Evolutionary conservation across 2,113 vertebrate species (phyloP).

Genomic region (Prunella fulvescens): DNA sequence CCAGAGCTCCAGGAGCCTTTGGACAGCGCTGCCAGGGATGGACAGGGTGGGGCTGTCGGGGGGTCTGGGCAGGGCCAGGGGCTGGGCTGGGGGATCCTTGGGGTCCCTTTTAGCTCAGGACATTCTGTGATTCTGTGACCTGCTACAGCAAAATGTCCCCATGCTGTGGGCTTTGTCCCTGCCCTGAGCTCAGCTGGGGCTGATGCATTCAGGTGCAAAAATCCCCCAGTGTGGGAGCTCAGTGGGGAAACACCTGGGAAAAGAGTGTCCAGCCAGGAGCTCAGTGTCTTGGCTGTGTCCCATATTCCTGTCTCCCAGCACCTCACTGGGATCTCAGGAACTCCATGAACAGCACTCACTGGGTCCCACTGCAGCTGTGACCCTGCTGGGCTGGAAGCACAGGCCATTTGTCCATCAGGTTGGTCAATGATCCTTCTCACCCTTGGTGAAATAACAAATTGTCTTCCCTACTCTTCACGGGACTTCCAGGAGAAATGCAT

Average conservation of each 20-base stretch:
- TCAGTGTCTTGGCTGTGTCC: background rate
- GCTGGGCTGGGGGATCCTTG: accelerated
- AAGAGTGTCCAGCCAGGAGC: background rate
- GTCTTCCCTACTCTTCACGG: background rate
- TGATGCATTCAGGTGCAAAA: too few species aligned
- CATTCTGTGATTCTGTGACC: background rate
- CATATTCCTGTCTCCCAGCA: background rate
- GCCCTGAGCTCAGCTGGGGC: background rate
- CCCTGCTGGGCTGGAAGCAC: background rate
- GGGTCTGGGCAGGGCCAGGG: background rate
- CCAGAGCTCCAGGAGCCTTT: background rate
- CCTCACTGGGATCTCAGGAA: accelerated
- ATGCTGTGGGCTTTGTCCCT: background rate
- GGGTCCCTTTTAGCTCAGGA: background rate
- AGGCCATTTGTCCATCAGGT: background rate
- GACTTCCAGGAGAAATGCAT: background rate
- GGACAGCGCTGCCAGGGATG: background rate
- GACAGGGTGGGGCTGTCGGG: background rate
- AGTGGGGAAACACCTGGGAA: background rate
- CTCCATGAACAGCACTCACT: background rate
- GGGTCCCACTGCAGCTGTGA: background rate
- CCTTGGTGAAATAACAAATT: background rate
- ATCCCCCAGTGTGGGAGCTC: background rate
- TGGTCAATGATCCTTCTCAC: too few species aligned
- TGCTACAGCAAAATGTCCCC: background rate